These are phyloP conservation scores for Teinopalpus imperialis DNA, from an alignment of 2,888 invertebrate species.

Conservation along the genomic window DNA sequence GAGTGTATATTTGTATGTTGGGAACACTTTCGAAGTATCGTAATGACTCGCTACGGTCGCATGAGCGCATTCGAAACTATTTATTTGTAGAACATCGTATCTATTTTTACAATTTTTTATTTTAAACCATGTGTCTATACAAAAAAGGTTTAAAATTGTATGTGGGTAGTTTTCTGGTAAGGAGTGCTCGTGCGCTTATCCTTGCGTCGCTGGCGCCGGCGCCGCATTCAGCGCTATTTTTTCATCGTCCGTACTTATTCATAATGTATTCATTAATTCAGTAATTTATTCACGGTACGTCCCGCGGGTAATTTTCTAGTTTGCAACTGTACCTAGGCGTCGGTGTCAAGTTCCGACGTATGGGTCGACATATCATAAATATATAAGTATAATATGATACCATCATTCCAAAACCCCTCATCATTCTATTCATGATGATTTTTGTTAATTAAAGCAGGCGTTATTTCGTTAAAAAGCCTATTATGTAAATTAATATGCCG, in stretches of 20 bases:
- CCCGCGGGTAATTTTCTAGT: constrained; percentile 58
- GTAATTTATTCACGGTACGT: constrained; percentile 69
- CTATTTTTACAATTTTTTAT: constrained; percentile 29
- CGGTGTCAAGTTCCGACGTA: constrained; percentile 28
- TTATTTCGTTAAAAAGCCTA: too few species aligned
- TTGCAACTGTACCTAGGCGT: constrained; percentile 49
- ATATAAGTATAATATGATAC: too few species aligned
- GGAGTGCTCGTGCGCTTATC: constrained; percentile 64
- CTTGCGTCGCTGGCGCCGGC: constrained; percentile 73
- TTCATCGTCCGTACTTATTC: constrained; percentile 63
- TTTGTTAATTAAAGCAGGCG: too few species aligned
- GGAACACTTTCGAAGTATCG: constrained; percentile 68
- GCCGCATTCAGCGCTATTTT: constrained; percentile 76
- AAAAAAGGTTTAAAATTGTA: constrained; percentile 42
- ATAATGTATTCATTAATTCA: constrained; percentile 77
- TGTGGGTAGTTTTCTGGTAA: constrained; percentile 44
- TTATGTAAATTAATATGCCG: too few species aligned
- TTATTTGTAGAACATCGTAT: constrained; percentile 51
- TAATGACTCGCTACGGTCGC: constrained; percentile 78
- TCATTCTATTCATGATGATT: neutral
- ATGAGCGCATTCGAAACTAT: constrained; percentile 71
- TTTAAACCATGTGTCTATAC: constrained; percentile 37
- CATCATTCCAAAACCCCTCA: neutral
- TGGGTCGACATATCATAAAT: constrained; percentile 36
- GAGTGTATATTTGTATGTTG: constrained; percentile 57